Base-by-base conservation (phyloP, 2,888 invertebrate species). In the Calameuta idolon region DNA sequence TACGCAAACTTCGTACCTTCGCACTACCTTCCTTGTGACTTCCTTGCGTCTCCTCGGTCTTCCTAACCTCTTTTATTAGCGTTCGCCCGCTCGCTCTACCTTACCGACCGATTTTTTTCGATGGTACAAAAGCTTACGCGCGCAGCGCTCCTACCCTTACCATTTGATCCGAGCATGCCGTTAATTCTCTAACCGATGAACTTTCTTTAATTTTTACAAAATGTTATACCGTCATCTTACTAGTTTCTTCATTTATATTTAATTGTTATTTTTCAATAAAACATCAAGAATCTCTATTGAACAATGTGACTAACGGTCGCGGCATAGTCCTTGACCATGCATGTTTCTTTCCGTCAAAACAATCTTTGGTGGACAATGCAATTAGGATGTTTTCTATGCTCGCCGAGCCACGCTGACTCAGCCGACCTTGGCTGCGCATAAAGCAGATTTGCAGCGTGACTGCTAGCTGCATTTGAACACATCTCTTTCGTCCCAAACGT, bases 311-410 rank as follows among this genome's bases (percentile, higher is more conserved):
- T 55, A 55, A 55, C 55, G 55, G 23, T 55, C 55, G 23, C 55
- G 55, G 55, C 23, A 55, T 23, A 55, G 55, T 55, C 55, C 55
- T 55, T 55, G 55, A 55, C 55, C 55, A 23, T 55, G 55, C 2
- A 34, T n/a, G 35, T 31, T 69, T 79, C 79, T 76, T 79, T 76
- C 73, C 76, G 73, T 74, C 79, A 79, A 79, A 79, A 73, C 78
- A 69, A 80, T 73, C 81, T 81, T 79, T 80, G 69, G 76, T 73
- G 79, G 77, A 81, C 83, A 81, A 83, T 85, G 83, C 87, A 87
- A 87, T 87, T 86, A 85, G 84, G 86, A 86, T 85, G 83, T 86
- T 87, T 87, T 87, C 88, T 88, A 87, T 85, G 85, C 85, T 78
- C 12, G 79, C 76, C 74, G 79, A 79, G 84, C 80, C 83, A 84